phyloP scores from a whole-genome alignment of 2,888 invertebrate genomes.

The Linnaemya tessellans region DNA sequence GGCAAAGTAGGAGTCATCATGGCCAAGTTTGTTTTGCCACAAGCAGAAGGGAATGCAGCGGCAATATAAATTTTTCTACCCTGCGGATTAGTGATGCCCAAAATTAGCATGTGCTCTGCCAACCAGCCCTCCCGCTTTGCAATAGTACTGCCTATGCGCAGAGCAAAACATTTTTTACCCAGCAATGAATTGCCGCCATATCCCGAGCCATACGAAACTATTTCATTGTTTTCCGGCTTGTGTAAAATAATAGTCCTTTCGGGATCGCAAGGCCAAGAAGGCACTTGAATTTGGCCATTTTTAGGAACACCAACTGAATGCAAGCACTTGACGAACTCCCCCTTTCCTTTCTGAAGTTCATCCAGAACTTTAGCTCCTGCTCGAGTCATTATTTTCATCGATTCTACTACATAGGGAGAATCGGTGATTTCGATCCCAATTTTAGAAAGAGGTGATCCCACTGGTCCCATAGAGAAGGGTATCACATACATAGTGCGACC shows the following conservation, averaged over 20 bases:
- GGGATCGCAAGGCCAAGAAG: conserved; percentile 98
- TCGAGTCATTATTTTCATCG: conserved; percentile 99
- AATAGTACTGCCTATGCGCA: conserved; percentile 97
- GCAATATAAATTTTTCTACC: conserved; percentile 96
- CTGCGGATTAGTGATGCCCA: conserved; percentile 95
- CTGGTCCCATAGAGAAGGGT: conserved; percentile 99
- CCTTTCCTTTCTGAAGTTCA: conserved; percentile 84
- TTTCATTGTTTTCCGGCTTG: conserved; percentile 84
- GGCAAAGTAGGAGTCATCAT: conserved; percentile 98
- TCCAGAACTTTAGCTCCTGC: conserved; percentile 88
- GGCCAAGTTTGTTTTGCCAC: conserved; percentile 99
- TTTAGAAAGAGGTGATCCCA: conserved; percentile 97
- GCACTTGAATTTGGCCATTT: conserved; percentile 85
- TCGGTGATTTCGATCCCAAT: conserved; percentile 99
- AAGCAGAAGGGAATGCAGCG: conserved; percentile 99
- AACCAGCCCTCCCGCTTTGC: conserved; percentile 98
- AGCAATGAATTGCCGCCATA: conserved; percentile 98
- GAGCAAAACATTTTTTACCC: conserved; percentile 99
- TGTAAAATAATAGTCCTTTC: conserved; percentile 96
- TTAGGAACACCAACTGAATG: conserved; percentile 95
- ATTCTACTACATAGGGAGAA: conserved; percentile 97
- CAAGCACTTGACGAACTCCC: conserved; percentile 92
- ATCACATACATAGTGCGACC: conserved; percentile 99
- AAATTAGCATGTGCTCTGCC: conserved; percentile 99
- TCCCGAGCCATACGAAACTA: conserved; percentile 90